phyloP scores from a whole-genome alignment of 2,113 vertebrate species.

The Morone chrysops region DNA sequence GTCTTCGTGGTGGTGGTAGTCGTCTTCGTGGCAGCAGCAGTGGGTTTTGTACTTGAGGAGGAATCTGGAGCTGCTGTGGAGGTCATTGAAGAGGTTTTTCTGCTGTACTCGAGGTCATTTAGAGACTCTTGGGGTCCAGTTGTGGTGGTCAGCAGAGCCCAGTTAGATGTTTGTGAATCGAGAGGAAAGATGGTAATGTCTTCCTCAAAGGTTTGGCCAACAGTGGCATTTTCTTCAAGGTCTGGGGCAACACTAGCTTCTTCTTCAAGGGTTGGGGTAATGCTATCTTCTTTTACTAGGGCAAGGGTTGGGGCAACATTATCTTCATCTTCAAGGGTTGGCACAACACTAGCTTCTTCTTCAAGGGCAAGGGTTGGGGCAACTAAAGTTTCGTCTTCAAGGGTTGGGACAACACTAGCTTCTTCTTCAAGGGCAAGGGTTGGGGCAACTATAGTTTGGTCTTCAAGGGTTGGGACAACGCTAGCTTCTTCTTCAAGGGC shows the following conservation, averaged over 20 bases:
- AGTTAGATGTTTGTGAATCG: conserved; percentile 65
- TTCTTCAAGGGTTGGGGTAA: neutral
- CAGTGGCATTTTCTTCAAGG: neutral
- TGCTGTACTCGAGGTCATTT: conserved; percentile 68
- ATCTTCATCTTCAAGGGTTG: conserved; percentile 20
- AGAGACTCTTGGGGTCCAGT: conserved; percentile 68
- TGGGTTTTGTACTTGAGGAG: conserved; percentile 33
- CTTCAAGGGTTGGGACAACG: neutral
- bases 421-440: conserved; percentile 25
- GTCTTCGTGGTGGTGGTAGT: conserved; percentile 16
- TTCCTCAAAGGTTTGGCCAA: neutral
- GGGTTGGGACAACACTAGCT: neutral
- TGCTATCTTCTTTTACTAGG: neutral
- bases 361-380: neutral
- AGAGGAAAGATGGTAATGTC: conserved; percentile 61
- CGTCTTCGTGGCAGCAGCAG: neutral
- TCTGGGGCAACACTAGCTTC: neutral
- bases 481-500: conserved; percentile 21
- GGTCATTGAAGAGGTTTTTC: conserved; percentile 30
- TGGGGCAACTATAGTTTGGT: conserved; percentile 10
- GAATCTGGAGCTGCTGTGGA: conserved; percentile 42
- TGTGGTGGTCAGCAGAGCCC: conserved; percentile 56
- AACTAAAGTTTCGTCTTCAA: conserved; percentile 28
- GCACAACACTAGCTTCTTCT: conserved; percentile 7
- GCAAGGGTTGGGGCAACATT: neutral